Conservation (phyloP, 37 sponge, comb jelly and placozoan genomes). For the Bolinopsis microptera region DNA sequence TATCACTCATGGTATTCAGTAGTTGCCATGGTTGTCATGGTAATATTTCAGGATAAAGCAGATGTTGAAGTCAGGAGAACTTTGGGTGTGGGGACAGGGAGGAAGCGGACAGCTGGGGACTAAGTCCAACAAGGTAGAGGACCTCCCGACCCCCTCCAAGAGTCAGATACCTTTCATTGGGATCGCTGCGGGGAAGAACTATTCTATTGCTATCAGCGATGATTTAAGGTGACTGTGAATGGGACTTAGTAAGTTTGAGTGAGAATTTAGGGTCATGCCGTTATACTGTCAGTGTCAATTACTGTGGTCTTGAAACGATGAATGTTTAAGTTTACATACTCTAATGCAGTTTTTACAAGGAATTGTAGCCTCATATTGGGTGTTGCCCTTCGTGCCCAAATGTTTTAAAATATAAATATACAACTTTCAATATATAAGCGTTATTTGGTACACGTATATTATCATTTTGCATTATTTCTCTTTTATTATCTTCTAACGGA, state of each 20-base stretch:
- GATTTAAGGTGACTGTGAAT: constrained; percentile 18
- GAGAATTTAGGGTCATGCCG: background rate
- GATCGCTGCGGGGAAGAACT: constrained; percentile 24
- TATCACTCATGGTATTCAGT: too few relatives aligned
- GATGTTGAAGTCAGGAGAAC: constrained; percentile 34
- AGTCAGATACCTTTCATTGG: background rate
- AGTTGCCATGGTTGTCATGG: too few relatives aligned
- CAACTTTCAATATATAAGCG: too few relatives aligned
- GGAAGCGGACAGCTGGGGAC: constrained; percentile 51
- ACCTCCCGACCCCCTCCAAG: constrained; percentile 29
- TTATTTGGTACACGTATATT: too few relatives aligned
- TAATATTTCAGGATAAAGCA: background rate
- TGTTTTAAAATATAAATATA: too few relatives aligned
- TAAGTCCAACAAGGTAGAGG: constrained; percentile 55
- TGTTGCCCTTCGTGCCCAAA: too few relatives aligned
- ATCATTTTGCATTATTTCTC: too few relatives aligned
- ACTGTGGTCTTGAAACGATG: too few relatives aligned
- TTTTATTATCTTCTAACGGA: too few relatives aligned
- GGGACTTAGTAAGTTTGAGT: background rate
- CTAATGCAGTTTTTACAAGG: too few relatives aligned
- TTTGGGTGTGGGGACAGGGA: constrained; percentile 61
- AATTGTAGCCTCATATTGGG: too few relatives aligned
- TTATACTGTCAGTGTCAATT: background rate
- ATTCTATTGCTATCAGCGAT: constrained; percentile 41
- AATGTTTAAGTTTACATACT: too few relatives aligned